Base-by-base conservation (phyloP, 2,113 vertebrate species). In the Seriola dumerili region DNA sequence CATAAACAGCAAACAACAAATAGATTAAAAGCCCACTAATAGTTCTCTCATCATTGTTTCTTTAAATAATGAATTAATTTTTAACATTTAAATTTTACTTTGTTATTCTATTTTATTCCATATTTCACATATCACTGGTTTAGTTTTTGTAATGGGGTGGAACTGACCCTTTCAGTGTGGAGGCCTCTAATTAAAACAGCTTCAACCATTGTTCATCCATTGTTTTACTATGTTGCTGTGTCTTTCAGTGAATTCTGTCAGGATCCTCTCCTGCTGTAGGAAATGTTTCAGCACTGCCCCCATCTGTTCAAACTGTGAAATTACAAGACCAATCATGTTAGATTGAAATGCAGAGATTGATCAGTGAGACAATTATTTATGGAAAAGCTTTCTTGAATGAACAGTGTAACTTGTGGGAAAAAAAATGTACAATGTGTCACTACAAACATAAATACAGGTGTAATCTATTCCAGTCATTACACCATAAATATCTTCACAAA, bases 391-490 rank as follows among this genome's bases (percentile, higher is more conserved):
- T 81, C n/a, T 74, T 36, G 3, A 66, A 59, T 40, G 79, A 92
- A 92, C 90, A 85, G 23, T 36, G 4, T 4, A 84, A 91, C 52
- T 0, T 36, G 25, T 71, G 58, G 40, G 75, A 64, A 79, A 83
- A 83, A 81, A 85, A 75, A 54, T 12, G 13, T 16, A 64, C 54
- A 80, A 69, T 83, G 23, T 61, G 4, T 72, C n/a, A 63, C 65
- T 48, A 79, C 48, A 88, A 90, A 92, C 83, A 87, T 19, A 81
- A 88, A 92, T 74, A 87, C 79, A 72, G 68, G 73, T 77, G 81
- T 48, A 8, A 66, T 52, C 63, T 50, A 11, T 25, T 75, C 23
- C 65, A 54, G 17, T 52, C 9, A 76, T 68, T n/a, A 55, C 85
- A 89, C 70, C 87, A 89, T 87, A 84, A 90, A 87, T 50, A 69